These are phyloP conservation scores for Caenorhabditis sulstoni DNA, from an alignment of 2,888 invertebrate genomes.

Conservation along the genomic window DNA sequence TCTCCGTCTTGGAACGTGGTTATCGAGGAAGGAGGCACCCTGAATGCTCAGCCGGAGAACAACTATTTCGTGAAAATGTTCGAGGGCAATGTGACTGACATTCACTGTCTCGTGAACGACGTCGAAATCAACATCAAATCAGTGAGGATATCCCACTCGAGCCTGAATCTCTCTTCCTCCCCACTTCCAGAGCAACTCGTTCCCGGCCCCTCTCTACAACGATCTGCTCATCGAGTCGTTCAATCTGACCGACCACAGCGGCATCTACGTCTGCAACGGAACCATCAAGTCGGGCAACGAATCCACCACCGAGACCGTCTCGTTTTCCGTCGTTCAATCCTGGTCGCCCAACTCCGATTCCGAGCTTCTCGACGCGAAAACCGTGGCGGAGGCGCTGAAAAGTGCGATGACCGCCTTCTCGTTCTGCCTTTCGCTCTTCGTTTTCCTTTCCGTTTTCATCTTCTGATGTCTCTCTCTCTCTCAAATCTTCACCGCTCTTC, in stretches of 20 bases:
- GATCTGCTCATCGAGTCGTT: slow-evolving; percentile 49
- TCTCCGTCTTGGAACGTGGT: slow-evolving; percentile 52
- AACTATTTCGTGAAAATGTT: slow-evolving; percentile 55
- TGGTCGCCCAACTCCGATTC: slow-evolving; percentile 40
- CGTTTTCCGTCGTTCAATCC: slow-evolving; percentile 46
- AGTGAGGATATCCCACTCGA: slow-evolving; percentile 36
- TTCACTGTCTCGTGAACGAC: slow-evolving; percentile 49
- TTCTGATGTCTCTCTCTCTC: slow-evolving; percentile 33
- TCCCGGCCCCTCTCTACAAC: slow-evolving; percentile 47
- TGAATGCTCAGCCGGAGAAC: slow-evolving; percentile 50
- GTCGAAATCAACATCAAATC: slow-evolving; percentile 44
- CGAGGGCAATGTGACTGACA: slow-evolving; percentile 50
- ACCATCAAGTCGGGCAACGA: slow-evolving; percentile 47
- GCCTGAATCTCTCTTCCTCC: not conserved
- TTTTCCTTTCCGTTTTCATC: slow-evolving; percentile 21
- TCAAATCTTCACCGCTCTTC: slow-evolving; percentile 37
- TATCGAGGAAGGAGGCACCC: slow-evolving; percentile 30
- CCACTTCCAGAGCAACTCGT: slow-evolving; percentile 46
- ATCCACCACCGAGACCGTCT: slow-evolving; percentile 25
- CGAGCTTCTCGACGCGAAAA: slow-evolving; percentile 30
- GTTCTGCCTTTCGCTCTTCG: slow-evolving; percentile 17
- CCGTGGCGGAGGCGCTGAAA: slow-evolving; percentile 46
- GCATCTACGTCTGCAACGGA: slow-evolving; percentile 54
- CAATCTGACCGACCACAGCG: slow-evolving; percentile 55
- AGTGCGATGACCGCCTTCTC: slow-evolving; percentile 36